phyloP scores from a whole-genome alignment of 1,140 invertebrate species.

The Aphis gossypii region DNA sequence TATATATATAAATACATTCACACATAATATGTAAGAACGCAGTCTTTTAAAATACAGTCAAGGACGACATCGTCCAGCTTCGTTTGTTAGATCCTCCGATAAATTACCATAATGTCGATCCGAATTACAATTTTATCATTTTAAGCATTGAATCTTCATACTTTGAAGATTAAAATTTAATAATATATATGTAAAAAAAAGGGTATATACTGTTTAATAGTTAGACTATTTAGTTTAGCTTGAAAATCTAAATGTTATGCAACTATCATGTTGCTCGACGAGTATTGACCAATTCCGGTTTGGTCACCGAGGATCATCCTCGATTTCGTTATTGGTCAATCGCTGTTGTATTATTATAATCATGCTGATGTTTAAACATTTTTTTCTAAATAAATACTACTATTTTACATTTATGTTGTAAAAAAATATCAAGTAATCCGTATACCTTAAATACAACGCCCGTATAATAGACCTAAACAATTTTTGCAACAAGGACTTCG shows the following conservation, averaged over 20 bases:
- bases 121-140: neutral
- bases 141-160: neutral
- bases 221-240: constrained; percentile 5
- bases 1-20: too few species aligned
- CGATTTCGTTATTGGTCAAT: constrained; percentile 47
- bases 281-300: constrained; percentile 48
- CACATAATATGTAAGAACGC: neutral
- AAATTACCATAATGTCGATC: neutral
- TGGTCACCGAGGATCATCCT: constrained; percentile 44
- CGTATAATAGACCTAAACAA: neutral
- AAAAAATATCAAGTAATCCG: constrained; percentile 21
- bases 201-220: neutral
- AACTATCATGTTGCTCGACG: constrained; percentile 26
- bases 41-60: neutral
- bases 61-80: constrained; percentile 9
- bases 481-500: constrained; percentile 6
- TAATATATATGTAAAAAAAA: neutral
- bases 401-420: neutral
- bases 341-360: neutral
- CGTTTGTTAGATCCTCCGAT: neutral
- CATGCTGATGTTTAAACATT: neutral
- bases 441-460: neutral
- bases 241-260: constrained; percentile 9
- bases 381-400: constrained; percentile 4
- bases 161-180: neutral